Evolutionary conservation across 2,888 invertebrate genomes (phyloP), one percentile per base, ranked within the genome.

Genomic region (Protophormia terraenovae): DNA sequence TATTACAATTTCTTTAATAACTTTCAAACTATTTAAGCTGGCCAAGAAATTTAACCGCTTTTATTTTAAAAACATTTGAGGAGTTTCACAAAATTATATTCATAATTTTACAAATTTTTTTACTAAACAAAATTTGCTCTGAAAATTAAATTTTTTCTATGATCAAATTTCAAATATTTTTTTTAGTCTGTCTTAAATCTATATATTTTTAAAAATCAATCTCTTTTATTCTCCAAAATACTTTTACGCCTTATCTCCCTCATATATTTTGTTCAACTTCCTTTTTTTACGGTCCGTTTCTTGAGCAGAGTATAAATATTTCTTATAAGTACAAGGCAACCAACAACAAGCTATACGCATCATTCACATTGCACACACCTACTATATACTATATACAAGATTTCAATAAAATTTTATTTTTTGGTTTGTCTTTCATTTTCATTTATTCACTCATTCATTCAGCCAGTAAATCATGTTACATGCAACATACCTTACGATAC

Each of bases 381-480:
- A 3, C 41, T 27, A 27, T 27, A 1, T 38, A 32, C 45, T 24
- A 55, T 47, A 35, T 58, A 7, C 24, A 69, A 38, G 16, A 75
- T 69, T 53, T 82, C 24, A 77, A 66, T 47, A 69, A 72, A 47
- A 60, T 76, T 76, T 66, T 72, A 76, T 77, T 47, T n/a, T 67
- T 81, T 45, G 66, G 41, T 84, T 85, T 73, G 53, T 69, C 62
- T 72, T 73, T 62, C 69, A 35, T 73, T 58, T 29, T 29, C 62
- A 67, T 72, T 64, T 64, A 58, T 83, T 50, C 75, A 73, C 45
- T 69, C 78, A 79, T 45, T 75, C 69, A 75, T 75, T 82, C 82
- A 84, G 64, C 64, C 75, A 71, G 76, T 66, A 84, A 79, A 76
- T 75, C 64, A 84, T 73, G 77, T 69, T 75, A 64, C 79, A 84